Percentiles rank a stretch among this genome's conserved stretches.
phyloP scores from a whole-genome alignment of 1,140 invertebrate species.

The Ephestia elutella region DNA sequence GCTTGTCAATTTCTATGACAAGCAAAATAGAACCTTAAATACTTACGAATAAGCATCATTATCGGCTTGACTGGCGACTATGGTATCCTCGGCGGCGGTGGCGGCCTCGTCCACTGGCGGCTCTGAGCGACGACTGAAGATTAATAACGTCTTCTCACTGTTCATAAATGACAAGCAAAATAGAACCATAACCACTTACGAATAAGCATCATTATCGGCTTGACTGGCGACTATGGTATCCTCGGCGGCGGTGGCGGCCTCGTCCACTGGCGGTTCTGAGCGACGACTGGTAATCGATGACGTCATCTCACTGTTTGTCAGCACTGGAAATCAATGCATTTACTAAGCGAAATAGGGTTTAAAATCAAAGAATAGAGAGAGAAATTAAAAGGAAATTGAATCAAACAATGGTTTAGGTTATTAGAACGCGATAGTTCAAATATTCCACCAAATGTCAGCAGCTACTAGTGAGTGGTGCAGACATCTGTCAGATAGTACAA shows the following conservation, averaged over 20 bases:
- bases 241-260: slow-evolving; percentile 12
- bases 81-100: slow-evolving; percentile 8
- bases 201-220: slow-evolving; percentile 15
- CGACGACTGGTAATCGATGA: slow-evolving; percentile 31
- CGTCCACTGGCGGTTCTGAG: slow-evolving; percentile 25
- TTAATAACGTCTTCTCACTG: slow-evolving; percentile 38
- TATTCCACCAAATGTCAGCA: too few relatives aligned
- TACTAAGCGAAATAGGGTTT: too few relatives aligned
- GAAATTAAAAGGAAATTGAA: too few relatives aligned
- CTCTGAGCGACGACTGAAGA: slow-evolving; percentile 28
- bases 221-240: background rate
- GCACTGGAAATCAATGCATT: slow-evolving; percentile 22
- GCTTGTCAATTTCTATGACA: too few relatives aligned
- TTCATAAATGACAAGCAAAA: background rate
- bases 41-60: slow-evolving; percentile 23
- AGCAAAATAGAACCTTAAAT: background rate
- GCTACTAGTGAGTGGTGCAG: too few relatives aligned
- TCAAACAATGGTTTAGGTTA: background rate
- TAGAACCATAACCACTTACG: slow-evolving; percentile 13
- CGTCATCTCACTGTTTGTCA: slow-evolving; percentile 42
- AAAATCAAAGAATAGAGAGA: too few relatives aligned
- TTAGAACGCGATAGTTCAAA: too few relatives aligned
- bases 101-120: slow-evolving; percentile 23
- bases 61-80: background rate
- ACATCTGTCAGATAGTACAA: too few relatives aligned